Percentiles rank a stretch among this genome's conserved stretches.
phyloP scores from a whole-genome alignment of 2,888 invertebrate species.

The Drosophila buzzatii region DNA sequence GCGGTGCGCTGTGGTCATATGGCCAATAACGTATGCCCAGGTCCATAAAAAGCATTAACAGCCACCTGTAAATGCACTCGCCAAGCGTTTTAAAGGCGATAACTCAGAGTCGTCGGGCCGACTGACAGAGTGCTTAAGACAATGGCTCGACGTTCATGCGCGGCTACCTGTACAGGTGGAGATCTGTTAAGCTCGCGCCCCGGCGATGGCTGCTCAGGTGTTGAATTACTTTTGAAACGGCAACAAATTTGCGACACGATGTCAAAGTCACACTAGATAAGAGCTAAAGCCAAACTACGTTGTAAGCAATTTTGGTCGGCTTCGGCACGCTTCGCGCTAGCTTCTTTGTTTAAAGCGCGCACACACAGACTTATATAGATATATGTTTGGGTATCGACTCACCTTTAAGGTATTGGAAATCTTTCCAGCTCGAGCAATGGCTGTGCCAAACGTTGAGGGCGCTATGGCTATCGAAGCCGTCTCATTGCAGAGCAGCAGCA shows the following conservation, averaged over 20 bases:
- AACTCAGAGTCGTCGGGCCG: slow-evolving; percentile 28
- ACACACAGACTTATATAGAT: neutral
- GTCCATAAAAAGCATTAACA: slow-evolving; percentile 74
- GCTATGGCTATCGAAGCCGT: slow-evolving; percentile 82
- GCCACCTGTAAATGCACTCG: slow-evolving; percentile 64
- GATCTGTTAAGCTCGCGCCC: neutral
- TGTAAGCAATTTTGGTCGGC: slow-evolving; percentile 36
- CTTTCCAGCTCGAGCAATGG: slow-evolving; percentile 85
- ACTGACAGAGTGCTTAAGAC: slow-evolving; percentile 39
- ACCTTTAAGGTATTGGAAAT: slow-evolving; percentile 85
- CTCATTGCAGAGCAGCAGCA: slow-evolving; percentile 59
- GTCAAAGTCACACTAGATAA: slow-evolving; percentile 69
- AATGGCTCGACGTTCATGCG: slow-evolving; percentile 46
- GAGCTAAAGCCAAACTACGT: slow-evolving; percentile 47
- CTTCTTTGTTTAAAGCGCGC: slow-evolving; percentile 32
- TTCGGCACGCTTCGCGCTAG: slow-evolving; percentile 53
- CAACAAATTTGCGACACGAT: slow-evolving; percentile 67
- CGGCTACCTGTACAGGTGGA: slow-evolving; percentile 20
- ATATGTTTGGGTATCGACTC: slow-evolving; percentile 56
- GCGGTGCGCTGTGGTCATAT: slow-evolving; percentile 3
- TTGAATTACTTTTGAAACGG: slow-evolving; percentile 60
- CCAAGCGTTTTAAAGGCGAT: slow-evolving; percentile 11
- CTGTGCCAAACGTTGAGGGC: slow-evolving; percentile 85
- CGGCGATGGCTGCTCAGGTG: slow-evolving; percentile 22
- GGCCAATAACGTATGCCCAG: slow-evolving; percentile 23